Conservation (phyloP, 2,888 invertebrate species). For the Embidobia sp. region DNA sequence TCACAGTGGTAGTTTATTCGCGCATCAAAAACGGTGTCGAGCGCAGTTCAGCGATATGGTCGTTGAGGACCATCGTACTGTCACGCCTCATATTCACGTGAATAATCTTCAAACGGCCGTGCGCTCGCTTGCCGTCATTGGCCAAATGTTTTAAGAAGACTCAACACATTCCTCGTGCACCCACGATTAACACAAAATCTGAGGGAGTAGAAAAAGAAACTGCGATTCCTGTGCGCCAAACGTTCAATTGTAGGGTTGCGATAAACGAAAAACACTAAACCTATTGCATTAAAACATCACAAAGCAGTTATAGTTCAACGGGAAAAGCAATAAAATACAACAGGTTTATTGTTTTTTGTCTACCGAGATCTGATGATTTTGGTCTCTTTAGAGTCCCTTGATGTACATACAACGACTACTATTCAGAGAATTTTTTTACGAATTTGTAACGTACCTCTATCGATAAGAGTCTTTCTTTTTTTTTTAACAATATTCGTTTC, state of each 20-base stretch:
- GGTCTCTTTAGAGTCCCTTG: not conserved
- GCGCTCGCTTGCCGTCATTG: slow-evolving; percentile 78
- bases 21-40: slow-evolving; percentile 79
- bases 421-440: not conserved
- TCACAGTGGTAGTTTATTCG: slow-evolving; percentile 80
- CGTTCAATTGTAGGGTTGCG: no score
- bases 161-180: slow-evolving; percentile 24
- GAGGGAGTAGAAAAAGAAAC: not conserved
- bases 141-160: slow-evolving; percentile 76
- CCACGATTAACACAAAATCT: no score
- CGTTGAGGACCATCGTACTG: slow-evolving; percentile 75
- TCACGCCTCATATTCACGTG: slow-evolving; percentile 78
- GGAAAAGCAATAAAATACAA: no score
- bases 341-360: no score
- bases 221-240: not conserved
- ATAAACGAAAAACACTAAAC: no score
- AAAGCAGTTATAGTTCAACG: no score
- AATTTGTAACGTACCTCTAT: not conserved
- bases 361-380: no score
- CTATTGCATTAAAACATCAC: no score
- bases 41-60: slow-evolving; percentile 77
- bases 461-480: not conserved
- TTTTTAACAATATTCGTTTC: not conserved
- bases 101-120: slow-evolving; percentile 79
- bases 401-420: slow-evolving; percentile 1